Evolutionary conservation across 2,888 invertebrate species (phyloP).

Genomic region (Drosophila fulvimacula): DNA sequence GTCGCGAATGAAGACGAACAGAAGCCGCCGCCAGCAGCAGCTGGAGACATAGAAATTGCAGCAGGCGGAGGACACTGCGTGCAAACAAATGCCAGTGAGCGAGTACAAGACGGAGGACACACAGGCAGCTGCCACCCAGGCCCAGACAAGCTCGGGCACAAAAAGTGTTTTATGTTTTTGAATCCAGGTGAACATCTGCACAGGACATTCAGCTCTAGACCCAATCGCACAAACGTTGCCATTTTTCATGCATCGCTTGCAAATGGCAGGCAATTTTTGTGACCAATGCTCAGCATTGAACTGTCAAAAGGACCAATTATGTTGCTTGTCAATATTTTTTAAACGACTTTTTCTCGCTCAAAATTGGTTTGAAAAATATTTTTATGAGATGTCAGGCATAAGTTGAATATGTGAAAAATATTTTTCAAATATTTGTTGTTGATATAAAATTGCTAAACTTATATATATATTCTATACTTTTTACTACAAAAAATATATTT

Average conservation of each 20-base stretch:
- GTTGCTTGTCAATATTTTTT: neutral
- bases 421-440: neutral
- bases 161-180: slow-evolving; percentile 39
- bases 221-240: slow-evolving; percentile 34
- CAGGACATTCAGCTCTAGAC: slow-evolving; percentile 14
- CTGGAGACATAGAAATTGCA: slow-evolving; percentile 23
- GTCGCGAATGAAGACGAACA: slow-evolving; percentile 69
- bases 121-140: slow-evolving; percentile 1
- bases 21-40: slow-evolving; percentile 10
- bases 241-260: slow-evolving; percentile 55
- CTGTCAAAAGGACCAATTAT: slow-evolving; percentile 16
- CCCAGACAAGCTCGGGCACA: slow-evolving; percentile 1
- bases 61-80: slow-evolving; percentile 22
- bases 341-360: neutral
- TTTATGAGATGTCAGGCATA: neutral
- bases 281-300: slow-evolving; percentile 10
- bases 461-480: no score
- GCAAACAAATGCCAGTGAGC: slow-evolving; percentile 55
- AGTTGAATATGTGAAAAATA: neutral
- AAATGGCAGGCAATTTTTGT: slow-evolving; percentile 50
- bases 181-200: slow-evolving; percentile 40
- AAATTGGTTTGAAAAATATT: neutral
- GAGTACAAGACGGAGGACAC: slow-evolving; percentile 9
- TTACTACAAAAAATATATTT: neutral
- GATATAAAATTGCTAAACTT: neutral